Evolutionary conservation across 2,888 invertebrate genomes (phyloP), one percentile per base, ranked within the genome.

Genomic region (Melanargia galathea): DNA sequence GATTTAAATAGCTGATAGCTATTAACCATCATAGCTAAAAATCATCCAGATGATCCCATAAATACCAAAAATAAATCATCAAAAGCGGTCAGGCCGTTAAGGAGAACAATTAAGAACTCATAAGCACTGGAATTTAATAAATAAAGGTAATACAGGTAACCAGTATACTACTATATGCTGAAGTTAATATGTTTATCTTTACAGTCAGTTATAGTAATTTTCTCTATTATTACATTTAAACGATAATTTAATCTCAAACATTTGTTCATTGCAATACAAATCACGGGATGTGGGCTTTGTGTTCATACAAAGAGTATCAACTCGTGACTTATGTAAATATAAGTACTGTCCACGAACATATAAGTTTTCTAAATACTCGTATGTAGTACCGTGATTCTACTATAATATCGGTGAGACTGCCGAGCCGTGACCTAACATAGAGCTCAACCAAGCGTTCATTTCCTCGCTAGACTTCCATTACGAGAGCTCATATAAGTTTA

Each of bases 361-460:
- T 8, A 26, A 43, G 33, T 57, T 43, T 33, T 57, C 57, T 43
- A 35, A 35, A 35, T 16, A 30, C 30, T 30, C 30, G 30, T 30
- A 18, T n/a, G 24, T 22, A 55, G 38, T 45, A 33, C 30, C 43
- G 24, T 60, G 26, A 43, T 51, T 11, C 7, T 51, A 57, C 24
- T 30, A 43, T 56, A 60, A 60, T 52, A 38, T 43, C 66, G 69
- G 73, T 75, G 76, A 68, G 72, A 70, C 68, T 78, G 77, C 49
- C 82, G 82, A 82, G 79, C 84, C 84, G 80, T 81, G 80, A 75
- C 79, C 73, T 71, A 75, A 72, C 71, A 72, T 73, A 72, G 79
- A 77, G 80, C 68, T 73, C 80, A 84, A 74, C 83, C 75, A 75
- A 82, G 77, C 86, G 80, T 82, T 70, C 65, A 72, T 76, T 77